Evolutionary conservation across 1,140 invertebrate species (phyloP).

Genomic region (Halesus radiatus): DNA sequence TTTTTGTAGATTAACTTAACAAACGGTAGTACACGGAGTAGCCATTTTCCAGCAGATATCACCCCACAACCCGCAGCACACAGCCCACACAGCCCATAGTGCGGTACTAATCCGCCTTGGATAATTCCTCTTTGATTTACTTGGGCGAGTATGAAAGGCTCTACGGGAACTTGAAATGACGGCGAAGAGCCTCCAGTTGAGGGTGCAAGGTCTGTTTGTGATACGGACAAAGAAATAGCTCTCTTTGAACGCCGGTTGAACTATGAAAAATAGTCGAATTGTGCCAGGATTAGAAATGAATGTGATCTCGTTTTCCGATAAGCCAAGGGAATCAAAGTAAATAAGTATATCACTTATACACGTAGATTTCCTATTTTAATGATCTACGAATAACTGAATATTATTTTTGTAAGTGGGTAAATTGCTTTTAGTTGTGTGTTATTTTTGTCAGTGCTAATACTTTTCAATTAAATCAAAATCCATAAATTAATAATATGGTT

Average conservation of each 20-base stretch:
- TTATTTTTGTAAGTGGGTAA: too few species aligned
- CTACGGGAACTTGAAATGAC: slow-evolving; percentile 21
- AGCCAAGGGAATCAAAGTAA: too few species aligned
- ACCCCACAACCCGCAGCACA: neutral
- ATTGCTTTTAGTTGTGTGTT: too few species aligned
- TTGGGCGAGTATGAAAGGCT: slow-evolving; percentile 27
- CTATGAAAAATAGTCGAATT: too few species aligned
- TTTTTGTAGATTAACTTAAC: slow-evolving; percentile 7
- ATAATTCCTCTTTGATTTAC: slow-evolving; percentile 36
- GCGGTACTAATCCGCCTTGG: slow-evolving; percentile 6
- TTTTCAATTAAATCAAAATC: too few species aligned
- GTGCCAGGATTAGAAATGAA: too few species aligned
- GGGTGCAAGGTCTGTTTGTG: slow-evolving; percentile 15
- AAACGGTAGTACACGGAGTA: slow-evolving; percentile 7
- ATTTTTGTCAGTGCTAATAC: too few species aligned
- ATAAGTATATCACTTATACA: too few species aligned
- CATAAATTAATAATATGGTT: too few species aligned
- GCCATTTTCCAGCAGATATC: slow-evolving; percentile 27
- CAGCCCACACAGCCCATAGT: neutral
- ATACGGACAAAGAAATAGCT: slow-evolving; percentile 19
- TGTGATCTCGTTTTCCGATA: too few species aligned
- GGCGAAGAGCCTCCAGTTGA: slow-evolving; percentile 3
- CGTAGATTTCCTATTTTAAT: too few species aligned
- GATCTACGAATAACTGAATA: too few species aligned
- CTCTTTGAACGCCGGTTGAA: neutral